Evolutionary conservation across 2,113 vertebrate species (phyloP).

Genomic region (Xerus inauris): DNA sequence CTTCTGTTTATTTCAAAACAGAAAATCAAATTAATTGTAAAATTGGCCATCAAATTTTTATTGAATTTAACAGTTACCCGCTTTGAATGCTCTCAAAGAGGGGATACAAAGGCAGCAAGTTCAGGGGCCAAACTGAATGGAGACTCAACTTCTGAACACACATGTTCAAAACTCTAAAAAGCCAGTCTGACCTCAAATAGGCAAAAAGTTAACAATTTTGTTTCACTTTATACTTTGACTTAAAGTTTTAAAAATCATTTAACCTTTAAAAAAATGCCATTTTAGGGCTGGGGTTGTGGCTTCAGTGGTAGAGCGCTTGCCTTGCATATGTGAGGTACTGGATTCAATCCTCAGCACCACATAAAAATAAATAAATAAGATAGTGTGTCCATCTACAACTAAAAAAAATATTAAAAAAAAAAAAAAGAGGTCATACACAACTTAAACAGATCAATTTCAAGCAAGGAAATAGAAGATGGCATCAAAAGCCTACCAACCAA

Average conservation of each 20-base stretch:
- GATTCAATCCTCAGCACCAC: too few relatives aligned
- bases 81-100: not conserved
- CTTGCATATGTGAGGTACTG: too few relatives aligned
- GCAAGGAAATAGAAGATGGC: too few relatives aligned
- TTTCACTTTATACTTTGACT: not conserved
- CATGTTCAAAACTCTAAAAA: not conserved
- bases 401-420: too few relatives aligned
- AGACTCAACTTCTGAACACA: not conserved
- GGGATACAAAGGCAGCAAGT: not conserved
- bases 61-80: not conserved
- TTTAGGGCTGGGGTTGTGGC: too few relatives aligned
- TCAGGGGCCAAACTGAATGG: not conserved
- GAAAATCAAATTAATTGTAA: conserved; percentile 24
- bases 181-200: not conserved
- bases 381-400: too few relatives aligned
- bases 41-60: not conserved
- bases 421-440: too few relatives aligned
- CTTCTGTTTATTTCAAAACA: conserved; percentile 30
- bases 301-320: too few relatives aligned
- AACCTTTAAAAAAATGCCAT: not conserved
- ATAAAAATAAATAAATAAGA: too few relatives aligned
- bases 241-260: not conserved
- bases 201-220: not conserved
- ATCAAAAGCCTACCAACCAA: too few relatives aligned
- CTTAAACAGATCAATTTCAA: too few relatives aligned